Base-by-base conservation (phyloP, 2,113 vertebrate species). In the Sterna hirundo region DNA sequence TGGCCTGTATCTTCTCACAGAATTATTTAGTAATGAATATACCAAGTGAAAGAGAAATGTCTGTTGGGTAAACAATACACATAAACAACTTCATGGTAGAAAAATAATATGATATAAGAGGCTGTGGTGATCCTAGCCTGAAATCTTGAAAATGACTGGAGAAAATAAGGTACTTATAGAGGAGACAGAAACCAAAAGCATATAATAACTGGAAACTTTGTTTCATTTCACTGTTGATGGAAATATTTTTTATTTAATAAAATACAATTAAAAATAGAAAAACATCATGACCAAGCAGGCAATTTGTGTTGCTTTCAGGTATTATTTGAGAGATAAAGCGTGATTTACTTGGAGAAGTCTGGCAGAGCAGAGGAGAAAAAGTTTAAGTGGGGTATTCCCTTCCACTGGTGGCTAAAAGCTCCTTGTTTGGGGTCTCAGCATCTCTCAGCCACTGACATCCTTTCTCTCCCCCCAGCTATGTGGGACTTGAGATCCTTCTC, bases 1-100 rank as follows among this genome's bases (percentile, higher is more conserved):
- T 98, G 98, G 98, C 98, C 98, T 98, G 98, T 98, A 86, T 98
- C 98, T 96, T 97, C 96, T 97, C 94, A 80, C 95, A 89, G 95
- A 97, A 97, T 97, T 94, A 97, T 96, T 96, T 94, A 93, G 94
- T 97, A 96, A 97, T 97, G 96, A 98, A 88, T 97, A 95, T 95
- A 95, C 82, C 93, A 83, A 90, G 82, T 96, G 92, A 97, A 95
- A 97, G 93, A 90, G 95, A 95, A 96, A 94, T 95, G 52, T 97
- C 96, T 98, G 66, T 88, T 81, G 75, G 85, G 89, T 93, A 96
- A 97, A 94, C 93, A 92, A 57, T 55, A 60, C 47, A 78, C 74
- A 92, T 81, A 93, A 95, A 94, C 90, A 96, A 79, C 87, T 92
- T 84, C 93, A 93, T 94, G 68, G 86, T 40, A 86, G 74, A 88